Evolutionary conservation across 2,888 invertebrate genomes (phyloP).

Genomic region (Zaprionus obscuricornis): DNA sequence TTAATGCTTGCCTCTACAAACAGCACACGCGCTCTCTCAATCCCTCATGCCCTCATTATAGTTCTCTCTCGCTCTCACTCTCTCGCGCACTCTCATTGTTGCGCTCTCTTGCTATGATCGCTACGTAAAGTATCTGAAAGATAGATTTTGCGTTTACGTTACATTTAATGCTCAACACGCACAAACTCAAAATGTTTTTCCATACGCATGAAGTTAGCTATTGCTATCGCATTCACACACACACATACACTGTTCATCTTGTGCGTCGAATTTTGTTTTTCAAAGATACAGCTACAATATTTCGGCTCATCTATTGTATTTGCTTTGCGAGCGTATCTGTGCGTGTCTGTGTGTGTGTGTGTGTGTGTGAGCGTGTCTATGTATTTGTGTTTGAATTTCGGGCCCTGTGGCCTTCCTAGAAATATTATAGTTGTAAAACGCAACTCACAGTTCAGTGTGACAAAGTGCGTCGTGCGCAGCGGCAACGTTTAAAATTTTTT

Average conservation of each 20-base stretch:
- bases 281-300: constrained; percentile 64
- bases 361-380: constrained; percentile 5
- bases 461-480: constrained; percentile 80
- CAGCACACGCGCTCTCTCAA: background rate
- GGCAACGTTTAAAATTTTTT: constrained; percentile 63
- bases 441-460: constrained; percentile 76
- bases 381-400: constrained; percentile 23
- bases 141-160: constrained; percentile 50
- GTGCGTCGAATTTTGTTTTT: constrained; percentile 54
- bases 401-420: constrained; percentile 76
- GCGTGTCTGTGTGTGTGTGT: background rate
- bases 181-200: constrained; percentile 54
- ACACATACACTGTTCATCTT: constrained; percentile 24
- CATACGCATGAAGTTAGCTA: constrained; percentile 29
- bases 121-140: constrained; percentile 61
- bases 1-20: too few relatives aligned
- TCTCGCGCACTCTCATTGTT: background rate
- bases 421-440: constrained; percentile 80
- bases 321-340: constrained; percentile 3
- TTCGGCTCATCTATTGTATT: constrained; percentile 38
- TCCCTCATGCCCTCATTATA: constrained; percentile 7
- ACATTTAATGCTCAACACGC: constrained; percentile 41
- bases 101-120: constrained; percentile 43
- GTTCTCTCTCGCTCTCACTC: background rate
- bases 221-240: constrained; percentile 22